Base-by-base conservation (phyloP, 2,797 vertebrate species). In the Melanotaenia trifasciata region DNA sequence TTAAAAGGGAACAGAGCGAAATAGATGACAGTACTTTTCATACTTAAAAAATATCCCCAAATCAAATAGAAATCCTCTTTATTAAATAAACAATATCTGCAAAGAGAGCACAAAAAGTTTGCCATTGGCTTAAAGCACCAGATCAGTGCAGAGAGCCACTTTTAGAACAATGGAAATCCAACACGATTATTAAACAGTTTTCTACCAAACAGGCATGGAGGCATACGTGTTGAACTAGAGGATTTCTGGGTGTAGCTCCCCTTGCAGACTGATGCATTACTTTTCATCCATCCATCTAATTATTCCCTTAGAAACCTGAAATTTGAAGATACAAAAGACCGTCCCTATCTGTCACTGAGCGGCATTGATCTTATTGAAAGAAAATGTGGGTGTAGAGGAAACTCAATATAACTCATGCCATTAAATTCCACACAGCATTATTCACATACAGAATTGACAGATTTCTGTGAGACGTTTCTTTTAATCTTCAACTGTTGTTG, bases 301-400 rank as follows among this genome's bases (percentile, higher is more conserved):
- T 96, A 95, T 95, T 96, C 94, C 94, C 94, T 94, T 86, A 93
- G 95, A 96, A 96, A 96, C 93, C 93, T 92, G 90, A 94, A 95
- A 94, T 95, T 94, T 94, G 92, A 95, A 94, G 92, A 95, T 94
- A 93, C 93, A 95, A 95, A 95, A 94, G 94, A 94, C 92, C 92
- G 93, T 95, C 93, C 92, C 93, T 94, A 93, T 95, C 93, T 96
- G 94, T 94, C 92, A 94, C 91, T 76, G 89, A 91, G 87, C 81
- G 65, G 83, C 94, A 95, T 94, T 95, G 95, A 95, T 96, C 93
- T 95, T 90, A 94, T 93, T 91, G 95, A 94, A 93, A 94, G 94
- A 93, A 94, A 93, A 93, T 93, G 94, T 95, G 94, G 94, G 95
- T 92, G 95, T 94, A 92, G 89, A 86, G 91, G 88, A 90, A 94